phyloP scores from a whole-genome alignment of 2,113 vertebrate genomes.

The Capreolus pygargus region DNA sequence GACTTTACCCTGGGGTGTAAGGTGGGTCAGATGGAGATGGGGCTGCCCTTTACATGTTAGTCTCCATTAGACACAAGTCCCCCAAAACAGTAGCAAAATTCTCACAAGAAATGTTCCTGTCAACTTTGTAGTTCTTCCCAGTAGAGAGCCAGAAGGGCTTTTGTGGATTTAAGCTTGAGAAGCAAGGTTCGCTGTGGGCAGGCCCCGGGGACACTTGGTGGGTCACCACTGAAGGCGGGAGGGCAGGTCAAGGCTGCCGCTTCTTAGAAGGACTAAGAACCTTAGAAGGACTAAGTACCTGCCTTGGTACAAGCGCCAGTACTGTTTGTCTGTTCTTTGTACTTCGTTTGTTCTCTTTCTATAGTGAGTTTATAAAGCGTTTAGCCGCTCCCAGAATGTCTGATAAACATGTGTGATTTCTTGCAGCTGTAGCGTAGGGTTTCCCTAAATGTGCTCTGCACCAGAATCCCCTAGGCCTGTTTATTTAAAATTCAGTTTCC shows the following conservation, averaged over 20 bases:
- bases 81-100: neutral
- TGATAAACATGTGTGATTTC: neutral
- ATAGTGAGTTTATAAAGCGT: neutral
- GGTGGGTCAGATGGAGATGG: neutral
- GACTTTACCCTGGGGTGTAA: neutral
- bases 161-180: neutral
- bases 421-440: neutral
- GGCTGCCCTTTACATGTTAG: neutral
- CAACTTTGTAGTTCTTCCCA: neutral
- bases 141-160: neutral
- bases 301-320: neutral
- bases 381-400: neutral
- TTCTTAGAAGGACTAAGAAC: neutral
- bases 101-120: neutral
- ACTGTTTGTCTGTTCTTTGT: neutral
- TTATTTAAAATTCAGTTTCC: conserved; percentile 7
- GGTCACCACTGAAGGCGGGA: neutral
- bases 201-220: neutral
- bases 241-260: neutral
- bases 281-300: neutral
- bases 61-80: neutral
- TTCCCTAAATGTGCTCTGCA: neutral
- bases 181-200: neutral
- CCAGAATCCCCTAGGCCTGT: neutral
- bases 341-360: neutral